Evolutionary conservation across 2,797 vertebrate genomes (phyloP), one percentile per base, ranked within the genome.

Genomic region (Gymnodraco acuticeps): DNA sequence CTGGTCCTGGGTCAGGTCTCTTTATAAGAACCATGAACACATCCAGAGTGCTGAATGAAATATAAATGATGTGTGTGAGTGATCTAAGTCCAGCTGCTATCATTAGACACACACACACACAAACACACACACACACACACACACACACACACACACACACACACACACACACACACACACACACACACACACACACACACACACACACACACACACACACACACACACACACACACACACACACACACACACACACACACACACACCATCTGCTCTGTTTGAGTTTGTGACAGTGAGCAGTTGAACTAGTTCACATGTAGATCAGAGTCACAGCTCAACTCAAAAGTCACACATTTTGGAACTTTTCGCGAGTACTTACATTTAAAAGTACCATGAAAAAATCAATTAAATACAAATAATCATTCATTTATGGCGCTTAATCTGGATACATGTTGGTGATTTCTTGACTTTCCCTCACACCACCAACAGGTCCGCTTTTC

Each of bases 291-390:
- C 63, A 4, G 0, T 8, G 14, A 52, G 33, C 47, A 16, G 15
- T 12, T 81, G 68, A 80, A 80, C 85, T 46, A 84, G 75, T 88
- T 88, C 47, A 67, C 4, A 84, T 84, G 68, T 85, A 23, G 86
- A 85, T 52, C 82, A 69, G n/a, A 23, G 47, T 10, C 50, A 73
- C 33, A 38, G 33, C 33, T 38, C 33, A 8, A 38, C 33, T 38
- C 33, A 6, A 33, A 33, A 33, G 33, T 33, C 33, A 33, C 1
- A 38, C 27, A 27, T 4, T 4, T 4, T 27, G 27, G 4, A 27
- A 27, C 27, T 27, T 4, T 27, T 27, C 27, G 3, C 3, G 27
- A 27, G 3, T 27, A 27, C 27, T 27, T 27, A 27, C 3, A 27
- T 27, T 27, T 27, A 27, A 27, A 27, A 27, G 23, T 27, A 27